A percentile compares a stretch with the other conserved stretches of the same genome.
These are phyloP conservation scores for Sphyrna mokarran DNA, from an alignment of 2,113 vertebrate genomes.

Conservation along the genomic window DNA sequence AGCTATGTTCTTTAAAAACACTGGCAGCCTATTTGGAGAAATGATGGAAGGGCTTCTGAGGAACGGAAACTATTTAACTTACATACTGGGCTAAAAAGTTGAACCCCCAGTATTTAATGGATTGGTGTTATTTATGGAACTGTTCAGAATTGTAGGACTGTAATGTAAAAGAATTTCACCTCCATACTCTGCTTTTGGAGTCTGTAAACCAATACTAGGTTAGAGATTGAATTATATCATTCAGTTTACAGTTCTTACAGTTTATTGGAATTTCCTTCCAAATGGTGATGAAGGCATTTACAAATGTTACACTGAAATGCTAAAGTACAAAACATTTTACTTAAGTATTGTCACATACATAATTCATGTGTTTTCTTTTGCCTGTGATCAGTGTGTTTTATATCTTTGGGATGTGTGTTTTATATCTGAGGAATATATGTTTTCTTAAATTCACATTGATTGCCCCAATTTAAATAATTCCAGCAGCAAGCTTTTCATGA, in stretches of 20 bases:
- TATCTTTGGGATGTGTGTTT: too few species aligned
- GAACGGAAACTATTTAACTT: conserved; percentile 19
- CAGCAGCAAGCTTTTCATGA: too few species aligned
- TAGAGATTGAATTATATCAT: background rate
- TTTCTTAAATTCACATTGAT: too few species aligned
- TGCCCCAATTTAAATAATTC: too few species aligned
- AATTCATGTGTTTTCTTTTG: too few species aligned
- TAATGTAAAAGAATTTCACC: background rate
- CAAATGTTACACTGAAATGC: background rate
- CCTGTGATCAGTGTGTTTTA: too few species aligned
- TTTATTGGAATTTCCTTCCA: background rate
- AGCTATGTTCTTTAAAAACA: background rate
- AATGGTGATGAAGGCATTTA: background rate
- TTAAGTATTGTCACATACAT: background rate
- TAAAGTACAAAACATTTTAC: background rate
- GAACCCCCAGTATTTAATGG: background rate
- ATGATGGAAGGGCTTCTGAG: background rate
- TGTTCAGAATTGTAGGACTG: background rate
- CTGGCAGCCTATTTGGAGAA: conserved; percentile 10
- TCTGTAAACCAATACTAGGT: background rate
- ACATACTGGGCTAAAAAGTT: background rate
- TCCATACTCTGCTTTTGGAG: too few species aligned
- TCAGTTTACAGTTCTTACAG: too few species aligned
- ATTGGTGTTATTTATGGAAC: background rate
- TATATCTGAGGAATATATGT: too few species aligned